Percentiles rank a stretch among this genome's conserved stretches.
These are phyloP conservation scores for Neolamprologus toae DNA, from an alignment of 2,113 vertebrate genomes.

Conservation along the genomic window DNA sequence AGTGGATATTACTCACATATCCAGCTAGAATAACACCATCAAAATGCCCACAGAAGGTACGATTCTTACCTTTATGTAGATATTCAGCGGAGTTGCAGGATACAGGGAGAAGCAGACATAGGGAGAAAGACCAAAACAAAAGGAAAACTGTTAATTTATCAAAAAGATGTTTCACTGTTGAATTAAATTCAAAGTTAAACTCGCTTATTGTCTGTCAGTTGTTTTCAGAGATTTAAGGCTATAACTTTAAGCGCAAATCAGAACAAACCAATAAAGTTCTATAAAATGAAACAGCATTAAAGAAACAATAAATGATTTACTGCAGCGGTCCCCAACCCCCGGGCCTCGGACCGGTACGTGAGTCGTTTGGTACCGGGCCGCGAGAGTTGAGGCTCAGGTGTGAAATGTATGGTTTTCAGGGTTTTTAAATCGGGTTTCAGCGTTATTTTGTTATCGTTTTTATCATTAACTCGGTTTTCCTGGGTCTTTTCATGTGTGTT, in stretches of 20 bases:
- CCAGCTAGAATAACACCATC: not conserved
- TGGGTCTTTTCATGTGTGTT: no score
- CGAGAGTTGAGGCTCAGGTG: no score
- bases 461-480: accelerated
- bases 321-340: not conserved
- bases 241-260: not conserved
- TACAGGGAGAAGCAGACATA: not conserved
- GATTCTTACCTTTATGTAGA: conserved; percentile 64
- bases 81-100: not conserved
- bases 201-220: accelerated
- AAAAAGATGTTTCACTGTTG: not conserved
- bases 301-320: not conserved
- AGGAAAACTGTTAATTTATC: not conserved
- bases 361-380: no score
- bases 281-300: not conserved
- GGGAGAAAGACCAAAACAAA: not conserved
- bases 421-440: no score
- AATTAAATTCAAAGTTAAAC: not conserved
- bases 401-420: accelerated
- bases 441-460: no score
- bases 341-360: accelerated
- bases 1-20: not conserved
- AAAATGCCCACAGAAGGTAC: not conserved
- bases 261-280: not conserved
- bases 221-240: not conserved